phyloP scores from a whole-genome alignment of 2,797 vertebrate genomes.

The Oophaga sylvatica region DNA sequence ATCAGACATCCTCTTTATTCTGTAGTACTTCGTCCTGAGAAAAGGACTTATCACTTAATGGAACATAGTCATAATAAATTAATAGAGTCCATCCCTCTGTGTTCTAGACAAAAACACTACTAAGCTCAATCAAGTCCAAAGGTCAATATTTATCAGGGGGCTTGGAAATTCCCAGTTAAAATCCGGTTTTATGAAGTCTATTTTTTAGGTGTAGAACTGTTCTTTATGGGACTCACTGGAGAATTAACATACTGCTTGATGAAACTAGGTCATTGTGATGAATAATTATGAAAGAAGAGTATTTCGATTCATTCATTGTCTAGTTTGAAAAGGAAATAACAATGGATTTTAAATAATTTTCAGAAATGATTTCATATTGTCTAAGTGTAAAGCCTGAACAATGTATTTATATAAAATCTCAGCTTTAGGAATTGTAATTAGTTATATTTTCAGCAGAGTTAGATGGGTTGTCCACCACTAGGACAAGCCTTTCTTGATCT shows the following conservation, averaged over 20 bases:
- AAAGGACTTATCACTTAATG: constrained; percentile 63
- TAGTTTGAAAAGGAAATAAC: not conserved
- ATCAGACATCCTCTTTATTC: constrained; percentile 71
- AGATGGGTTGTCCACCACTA: too few species aligned
- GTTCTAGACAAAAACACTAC: not conserved
- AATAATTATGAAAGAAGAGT: constrained; percentile 29
- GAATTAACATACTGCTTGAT: constrained; percentile 27
- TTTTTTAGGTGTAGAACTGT: constrained; percentile 40
- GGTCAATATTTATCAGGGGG: constrained; percentile 25
- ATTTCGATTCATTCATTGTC: constrained; percentile 9
- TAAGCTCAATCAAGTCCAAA: not conserved
- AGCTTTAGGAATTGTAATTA: not conserved
- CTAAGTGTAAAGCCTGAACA: not conserved
- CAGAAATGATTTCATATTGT: not conserved
- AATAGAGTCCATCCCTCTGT: not conserved
- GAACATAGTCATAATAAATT: not conserved
- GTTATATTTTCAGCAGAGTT: too few species aligned
- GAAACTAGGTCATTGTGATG: constrained; percentile 23
- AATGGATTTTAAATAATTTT: not conserved
- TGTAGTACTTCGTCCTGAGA: constrained; percentile 66
- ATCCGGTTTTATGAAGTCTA: constrained; percentile 4
- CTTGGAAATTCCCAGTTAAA: not conserved
- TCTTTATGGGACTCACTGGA: constrained; percentile 20
- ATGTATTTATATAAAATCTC: not conserved
- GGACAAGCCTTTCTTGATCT: too few species aligned